Conservation (phyloP, 2,797 vertebrate species). For the Pseudotriccus pelzelni region DNA sequence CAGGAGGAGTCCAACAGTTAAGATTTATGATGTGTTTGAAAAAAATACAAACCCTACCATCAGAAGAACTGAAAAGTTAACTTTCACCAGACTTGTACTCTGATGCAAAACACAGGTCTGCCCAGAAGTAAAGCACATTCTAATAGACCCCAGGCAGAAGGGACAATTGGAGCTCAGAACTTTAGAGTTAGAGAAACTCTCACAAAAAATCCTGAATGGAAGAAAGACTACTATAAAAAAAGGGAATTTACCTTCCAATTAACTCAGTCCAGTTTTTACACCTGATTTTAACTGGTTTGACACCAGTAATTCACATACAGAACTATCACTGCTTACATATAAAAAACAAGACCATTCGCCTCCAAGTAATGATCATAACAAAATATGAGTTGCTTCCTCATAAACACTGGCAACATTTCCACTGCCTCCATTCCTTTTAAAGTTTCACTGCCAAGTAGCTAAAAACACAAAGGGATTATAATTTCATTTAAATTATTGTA, state of each 20-base stretch:
- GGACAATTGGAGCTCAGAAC: not conserved
- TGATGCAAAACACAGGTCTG: slow-evolving; percentile 2
- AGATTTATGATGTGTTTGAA: not conserved
- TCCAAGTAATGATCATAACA: not conserved
- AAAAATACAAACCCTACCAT: not conserved
- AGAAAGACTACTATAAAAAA: not conserved
- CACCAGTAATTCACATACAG: not conserved
- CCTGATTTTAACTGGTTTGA: not conserved
- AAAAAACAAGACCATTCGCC: not conserved
- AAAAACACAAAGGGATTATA: not conserved
- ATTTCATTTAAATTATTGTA: not conserved
- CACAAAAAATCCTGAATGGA: not conserved
- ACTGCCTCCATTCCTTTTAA: not conserved
- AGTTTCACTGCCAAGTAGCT: not conserved
- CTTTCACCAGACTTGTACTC: not conserved
- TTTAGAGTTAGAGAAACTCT: not conserved
- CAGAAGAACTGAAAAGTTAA: not conserved
- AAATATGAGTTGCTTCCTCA: not conserved
- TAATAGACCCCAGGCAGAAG: not conserved
- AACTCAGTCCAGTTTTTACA: not conserved
- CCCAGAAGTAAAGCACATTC: not conserved
- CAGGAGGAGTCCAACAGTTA: not conserved
- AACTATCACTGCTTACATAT: not conserved
- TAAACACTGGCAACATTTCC: not conserved
- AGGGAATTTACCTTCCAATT: not conserved